Conservation (phyloP, 2,888 invertebrate genomes). For the Xylota sylvarum region DNA sequence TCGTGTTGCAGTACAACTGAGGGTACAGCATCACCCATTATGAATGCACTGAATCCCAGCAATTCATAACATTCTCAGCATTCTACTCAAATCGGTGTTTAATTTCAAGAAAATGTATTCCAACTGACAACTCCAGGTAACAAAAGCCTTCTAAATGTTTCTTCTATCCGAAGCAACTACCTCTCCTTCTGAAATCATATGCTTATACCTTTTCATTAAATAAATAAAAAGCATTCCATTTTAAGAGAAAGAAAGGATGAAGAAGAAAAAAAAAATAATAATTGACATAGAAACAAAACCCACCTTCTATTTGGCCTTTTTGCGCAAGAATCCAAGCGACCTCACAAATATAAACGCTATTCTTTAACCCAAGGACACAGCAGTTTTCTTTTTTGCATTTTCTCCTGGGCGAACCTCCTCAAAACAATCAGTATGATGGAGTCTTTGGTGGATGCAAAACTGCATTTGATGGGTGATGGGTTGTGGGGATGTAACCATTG, state of each 20-base stretch:
- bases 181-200: conserved; percentile 36
- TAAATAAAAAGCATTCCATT: conserved; percentile 63
- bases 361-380: conserved; percentile 73
- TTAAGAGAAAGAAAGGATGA: no score
- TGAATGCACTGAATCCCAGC: neutral
- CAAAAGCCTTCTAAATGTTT: conserved; percentile 10
- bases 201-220: conserved; percentile 59
- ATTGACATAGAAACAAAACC: conserved; percentile 72
- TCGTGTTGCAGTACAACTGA: neutral
- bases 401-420: conserved; percentile 68
- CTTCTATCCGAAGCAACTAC: neutral
- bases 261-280: conserved; percentile 31
- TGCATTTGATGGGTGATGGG: conserved; percentile 68
- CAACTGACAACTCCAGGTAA: conserved; percentile 3
- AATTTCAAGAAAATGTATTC: conserved; percentile 3
- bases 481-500: conserved; percentile 59
- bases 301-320: conserved; percentile 73
- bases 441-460: conserved; percentile 67
- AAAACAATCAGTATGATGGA: conserved; percentile 74
- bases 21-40: neutral
- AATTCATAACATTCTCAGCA: neutral
- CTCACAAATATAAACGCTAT: conserved; percentile 74
- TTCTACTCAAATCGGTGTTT: neutral
- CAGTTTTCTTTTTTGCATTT: conserved; percentile 43
- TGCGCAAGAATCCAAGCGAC: conserved; percentile 72